phyloP scores from a whole-genome alignment of 2,113 vertebrate species.

The Ploceus nigricollis region DNA sequence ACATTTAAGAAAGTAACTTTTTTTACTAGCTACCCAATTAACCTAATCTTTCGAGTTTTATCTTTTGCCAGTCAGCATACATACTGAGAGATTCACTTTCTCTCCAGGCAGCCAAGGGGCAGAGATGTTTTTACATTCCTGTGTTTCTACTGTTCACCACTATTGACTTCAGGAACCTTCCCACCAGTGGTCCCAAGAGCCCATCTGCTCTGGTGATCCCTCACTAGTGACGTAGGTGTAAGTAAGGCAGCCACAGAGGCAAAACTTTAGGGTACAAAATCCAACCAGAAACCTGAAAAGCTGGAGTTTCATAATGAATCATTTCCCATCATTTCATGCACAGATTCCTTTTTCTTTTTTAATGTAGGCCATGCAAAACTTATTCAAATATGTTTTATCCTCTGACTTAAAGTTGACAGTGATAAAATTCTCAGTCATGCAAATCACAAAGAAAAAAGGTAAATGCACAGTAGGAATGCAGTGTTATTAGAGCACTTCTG shows the following conservation, averaged over 20 bases:
- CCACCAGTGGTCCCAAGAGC: not conserved
- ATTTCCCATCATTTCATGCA: not conserved
- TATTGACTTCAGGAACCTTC: not conserved
- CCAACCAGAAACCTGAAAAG: not conserved
- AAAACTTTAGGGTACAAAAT: not conserved
- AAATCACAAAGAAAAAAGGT: not conserved
- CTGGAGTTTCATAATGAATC: not conserved
- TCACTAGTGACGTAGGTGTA: not conserved
- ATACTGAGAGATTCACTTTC: not conserved
- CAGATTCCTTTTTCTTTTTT: rapidly evolving
- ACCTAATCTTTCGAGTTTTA: not conserved
- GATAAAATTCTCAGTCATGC: not conserved
- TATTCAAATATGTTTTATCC: not conserved
- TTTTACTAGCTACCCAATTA: not conserved
- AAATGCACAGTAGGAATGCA: not conserved
- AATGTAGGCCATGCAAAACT: not conserved
- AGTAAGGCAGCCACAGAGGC: not conserved
- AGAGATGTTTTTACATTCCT: not conserved
- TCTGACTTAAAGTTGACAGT: not conserved
- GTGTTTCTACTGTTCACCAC: not conserved
- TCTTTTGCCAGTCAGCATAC: not conserved
- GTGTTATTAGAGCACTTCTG: not conserved
- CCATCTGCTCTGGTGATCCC: not conserved
- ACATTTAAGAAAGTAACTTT: not conserved
- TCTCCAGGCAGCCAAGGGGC: not conserved